Evolutionary conservation across 2,888 invertebrate genomes (phyloP), one percentile per base, ranked within the genome.

Genomic region (Apoderus coryli): DNA sequence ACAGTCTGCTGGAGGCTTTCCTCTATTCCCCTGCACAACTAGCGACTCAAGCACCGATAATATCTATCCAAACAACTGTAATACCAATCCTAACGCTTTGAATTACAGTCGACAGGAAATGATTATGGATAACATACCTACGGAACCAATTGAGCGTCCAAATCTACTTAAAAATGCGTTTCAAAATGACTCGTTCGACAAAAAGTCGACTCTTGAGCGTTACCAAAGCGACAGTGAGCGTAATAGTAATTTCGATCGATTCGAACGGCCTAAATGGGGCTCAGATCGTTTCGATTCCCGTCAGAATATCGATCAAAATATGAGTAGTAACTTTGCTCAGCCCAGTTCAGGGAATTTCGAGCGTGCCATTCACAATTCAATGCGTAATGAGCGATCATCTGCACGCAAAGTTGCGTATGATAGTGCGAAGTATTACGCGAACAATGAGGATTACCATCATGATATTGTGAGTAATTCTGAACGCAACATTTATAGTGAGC

Each of bases 21-120:
- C 82, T 4, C 58, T 85, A 27, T 80, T 80, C 50, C 80, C 82
- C 1, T 85, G 84, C 49, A 78, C 79, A 1, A 78, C 78, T 7
- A 79, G 78, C 22, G 79, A 80, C n/a, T 79, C 80, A 35, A 81
- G 82, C 44, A 81, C 81, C 38, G 80, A 82, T 52, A 80, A 80
- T 47, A 78, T 81, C 4, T 86, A 84, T 52, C 85, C 85, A 4
- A 80, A 84, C 7, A 78, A 85, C 42, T 85, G 85, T 52, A 81
- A 77, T 48, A 77, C 84, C 3, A 86, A 85, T 47, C 80, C 84
- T 6, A 84, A 85, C 41, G 69, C 84, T 7, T 74, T 84, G 44
- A 85, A 84, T 26, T 86, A 84, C 50, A 80, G 82, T 57, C 61
- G 40, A 35, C 57, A 53, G 36, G 60, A 55, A 35, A 56, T 56